Percentiles rank a stretch among this genome's conserved stretches.
phyloP scores from a whole-genome alignment of 1,140 invertebrate genomes.

The Penaeus indicus region DNA sequence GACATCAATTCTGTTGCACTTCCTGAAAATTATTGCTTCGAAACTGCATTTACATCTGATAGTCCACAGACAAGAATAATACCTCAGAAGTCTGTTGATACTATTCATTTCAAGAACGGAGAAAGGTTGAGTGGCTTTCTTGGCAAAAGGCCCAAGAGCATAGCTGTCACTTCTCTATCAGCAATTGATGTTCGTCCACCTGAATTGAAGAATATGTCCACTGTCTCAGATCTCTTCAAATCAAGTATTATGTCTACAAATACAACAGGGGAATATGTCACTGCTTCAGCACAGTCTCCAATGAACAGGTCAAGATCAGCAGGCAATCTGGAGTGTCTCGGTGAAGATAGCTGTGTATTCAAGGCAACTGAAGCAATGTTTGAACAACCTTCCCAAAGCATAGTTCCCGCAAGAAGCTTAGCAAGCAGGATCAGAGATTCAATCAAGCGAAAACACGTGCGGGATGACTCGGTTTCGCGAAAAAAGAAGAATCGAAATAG shows the following conservation, averaged over 20 bases:
- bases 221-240: slow-evolving; percentile 39
- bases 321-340: slow-evolving; percentile 43
- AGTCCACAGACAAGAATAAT: slow-evolving; percentile 69
- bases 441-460: slow-evolving; percentile 49
- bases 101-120: slow-evolving; percentile 64
- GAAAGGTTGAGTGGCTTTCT: neutral
- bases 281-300: slow-evolving; percentile 27
- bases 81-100: slow-evolving; percentile 68
- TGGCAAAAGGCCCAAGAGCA: slow-evolving; percentile 51
- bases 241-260: slow-evolving; percentile 38
- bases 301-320: slow-evolving; percentile 56
- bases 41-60: slow-evolving; percentile 71
- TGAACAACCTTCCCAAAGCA: neutral
- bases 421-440: slow-evolving; percentile 53
- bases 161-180: slow-evolving; percentile 50
- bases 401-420: slow-evolving; percentile 32
- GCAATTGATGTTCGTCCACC: slow-evolving; percentile 19
- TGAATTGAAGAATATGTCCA: slow-evolving; percentile 15
- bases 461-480: slow-evolving; percentile 26
- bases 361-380: neutral
- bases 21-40: slow-evolving; percentile 69
- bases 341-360: slow-evolving; percentile 6
- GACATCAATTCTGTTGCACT: slow-evolving; percentile 58
- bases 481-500: slow-evolving; percentile 20
- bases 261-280: slow-evolving; percentile 38